Percentiles rank a stretch among this genome's conserved stretches.
Evolutionary conservation across 2,797 vertebrate species (phyloP).

Genomic region (Cuniculus paca): DNA sequence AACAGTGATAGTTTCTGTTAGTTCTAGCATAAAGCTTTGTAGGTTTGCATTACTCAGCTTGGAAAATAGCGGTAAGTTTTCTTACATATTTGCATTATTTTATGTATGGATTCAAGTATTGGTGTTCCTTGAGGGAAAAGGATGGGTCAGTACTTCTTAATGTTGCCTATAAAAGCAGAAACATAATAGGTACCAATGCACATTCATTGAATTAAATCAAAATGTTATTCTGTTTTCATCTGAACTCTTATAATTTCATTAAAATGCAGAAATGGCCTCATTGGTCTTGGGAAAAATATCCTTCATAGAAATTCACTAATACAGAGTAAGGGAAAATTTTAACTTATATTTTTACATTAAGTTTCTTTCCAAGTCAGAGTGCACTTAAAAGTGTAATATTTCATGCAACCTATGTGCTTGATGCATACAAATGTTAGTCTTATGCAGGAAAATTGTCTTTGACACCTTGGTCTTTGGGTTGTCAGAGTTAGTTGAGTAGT

Average conservation of each 20-base stretch:
- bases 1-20: not conserved
- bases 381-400: not conserved
- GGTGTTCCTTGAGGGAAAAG: not conserved
- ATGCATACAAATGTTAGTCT: not conserved
- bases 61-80: not conserved
- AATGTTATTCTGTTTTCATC: constrained; percentile 32
- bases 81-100: not conserved
- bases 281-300: not conserved
- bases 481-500: not conserved
- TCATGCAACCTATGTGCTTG: not conserved
- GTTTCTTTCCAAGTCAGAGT: constrained; percentile 4
- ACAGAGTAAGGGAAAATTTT: not conserved
- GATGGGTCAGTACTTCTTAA: not conserved
- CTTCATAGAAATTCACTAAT: constrained; percentile 33
- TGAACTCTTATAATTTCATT: constrained; percentile 53
- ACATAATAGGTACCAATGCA: not conserved
- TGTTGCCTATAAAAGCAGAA: constrained; percentile 43
- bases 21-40: not conserved
- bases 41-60: not conserved
- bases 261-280: not conserved
- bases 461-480: not conserved
- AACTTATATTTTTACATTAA: constrained; percentile 44
- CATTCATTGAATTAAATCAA: constrained; percentile 54
- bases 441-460: not conserved
- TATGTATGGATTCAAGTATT: not conserved